phyloP scores from a whole-genome alignment of 1,140 invertebrate genomes.

The Plutomurus gul region DNA sequence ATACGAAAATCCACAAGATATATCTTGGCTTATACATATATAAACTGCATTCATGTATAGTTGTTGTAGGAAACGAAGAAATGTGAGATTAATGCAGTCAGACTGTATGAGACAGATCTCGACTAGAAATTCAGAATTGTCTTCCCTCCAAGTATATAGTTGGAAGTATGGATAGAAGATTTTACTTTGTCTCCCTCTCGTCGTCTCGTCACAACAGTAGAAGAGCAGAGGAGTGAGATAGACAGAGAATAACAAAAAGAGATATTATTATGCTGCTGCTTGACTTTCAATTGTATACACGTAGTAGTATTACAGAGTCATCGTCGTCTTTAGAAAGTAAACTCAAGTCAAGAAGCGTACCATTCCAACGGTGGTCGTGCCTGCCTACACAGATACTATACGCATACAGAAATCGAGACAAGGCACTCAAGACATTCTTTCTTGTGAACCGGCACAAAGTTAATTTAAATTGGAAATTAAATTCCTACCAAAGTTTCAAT shows the following conservation, averaged over 20 bases:
- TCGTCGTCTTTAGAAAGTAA: neutral
- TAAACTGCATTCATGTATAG: too few relatives aligned
- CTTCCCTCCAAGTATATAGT: too few relatives aligned
- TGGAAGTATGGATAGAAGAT: too few relatives aligned
- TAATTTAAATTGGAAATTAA: conserved; percentile 30
- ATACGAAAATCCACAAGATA: too few relatives aligned
- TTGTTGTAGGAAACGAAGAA: too few relatives aligned
- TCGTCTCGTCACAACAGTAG: neutral
- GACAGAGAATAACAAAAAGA: neutral
- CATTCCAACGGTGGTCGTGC: neutral
- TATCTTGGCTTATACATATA: too few relatives aligned
- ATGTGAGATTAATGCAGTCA: too few relatives aligned
- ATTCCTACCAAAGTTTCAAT: conserved; percentile 24
- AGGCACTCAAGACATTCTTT: conserved; percentile 29
- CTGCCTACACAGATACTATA: neutral
- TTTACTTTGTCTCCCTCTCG: neutral
- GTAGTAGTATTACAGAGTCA: neutral
- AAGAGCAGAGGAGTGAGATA: neutral
- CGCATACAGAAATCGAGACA: neutral
- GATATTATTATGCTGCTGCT: neutral
- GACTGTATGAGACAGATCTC: too few relatives aligned
- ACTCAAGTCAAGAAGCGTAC: neutral
- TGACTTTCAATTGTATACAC: conserved; percentile 29
- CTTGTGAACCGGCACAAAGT: conserved; percentile 22
- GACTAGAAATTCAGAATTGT: neutral